phyloP scores from a whole-genome alignment of 2,888 invertebrate species.

The Brachynemurus nebulosus region DNA sequence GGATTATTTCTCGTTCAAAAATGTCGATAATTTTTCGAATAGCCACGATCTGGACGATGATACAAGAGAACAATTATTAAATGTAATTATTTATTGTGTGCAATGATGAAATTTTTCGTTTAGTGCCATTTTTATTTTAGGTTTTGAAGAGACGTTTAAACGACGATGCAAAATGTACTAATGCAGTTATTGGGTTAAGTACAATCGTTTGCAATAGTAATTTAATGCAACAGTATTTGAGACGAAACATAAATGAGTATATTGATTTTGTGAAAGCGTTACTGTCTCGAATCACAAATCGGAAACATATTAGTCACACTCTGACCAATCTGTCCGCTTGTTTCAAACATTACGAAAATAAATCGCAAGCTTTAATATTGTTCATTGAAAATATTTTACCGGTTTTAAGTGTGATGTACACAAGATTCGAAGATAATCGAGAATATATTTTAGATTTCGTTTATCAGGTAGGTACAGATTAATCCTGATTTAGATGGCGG shows the following conservation, averaged over 20 bases:
- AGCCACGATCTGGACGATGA: background rate
- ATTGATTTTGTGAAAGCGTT: background rate
- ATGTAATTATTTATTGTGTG: background rate
- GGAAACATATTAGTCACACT: background rate
- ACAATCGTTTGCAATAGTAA: background rate
- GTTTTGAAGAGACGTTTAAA: background rate
- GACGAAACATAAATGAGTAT: constrained; percentile 3
- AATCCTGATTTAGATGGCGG: too few relatives aligned
- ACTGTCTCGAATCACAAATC: background rate
- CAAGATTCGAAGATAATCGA: background rate
- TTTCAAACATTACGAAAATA: background rate
- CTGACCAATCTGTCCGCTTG: background rate
- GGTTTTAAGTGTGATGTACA: background rate
- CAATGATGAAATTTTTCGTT: background rate
- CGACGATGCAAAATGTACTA: background rate
- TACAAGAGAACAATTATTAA: background rate
- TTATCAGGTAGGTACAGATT: background rate
- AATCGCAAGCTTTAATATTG: background rate
- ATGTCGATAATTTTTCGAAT: too few relatives aligned
- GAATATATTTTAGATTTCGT: background rate
- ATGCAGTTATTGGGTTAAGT: background rate
- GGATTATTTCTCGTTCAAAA: too few relatives aligned
- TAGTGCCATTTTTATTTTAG: too few relatives aligned
- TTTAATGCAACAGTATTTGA: constrained; percentile 1
- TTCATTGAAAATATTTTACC: background rate